Evolutionary conservation across 2,888 invertebrate species (phyloP).

Genomic region (Leptopterna dolabrata): DNA sequence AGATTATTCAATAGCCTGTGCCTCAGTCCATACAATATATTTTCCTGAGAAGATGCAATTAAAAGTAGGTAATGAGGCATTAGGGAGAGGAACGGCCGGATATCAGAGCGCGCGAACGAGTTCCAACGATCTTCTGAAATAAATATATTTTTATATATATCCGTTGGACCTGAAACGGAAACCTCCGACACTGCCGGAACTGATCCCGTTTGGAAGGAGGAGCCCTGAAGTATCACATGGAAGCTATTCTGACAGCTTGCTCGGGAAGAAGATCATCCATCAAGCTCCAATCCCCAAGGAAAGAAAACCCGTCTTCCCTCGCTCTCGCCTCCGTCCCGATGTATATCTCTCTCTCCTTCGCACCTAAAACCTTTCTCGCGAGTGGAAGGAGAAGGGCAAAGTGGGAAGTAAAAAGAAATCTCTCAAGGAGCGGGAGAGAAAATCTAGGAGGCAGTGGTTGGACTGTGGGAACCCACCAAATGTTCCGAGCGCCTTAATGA

Average conservation of each 20-base stretch:
- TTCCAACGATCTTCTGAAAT: too few relatives aligned
- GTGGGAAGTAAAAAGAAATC: slow-evolving; percentile 42
- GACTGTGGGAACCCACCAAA: slow-evolving; percentile 50
- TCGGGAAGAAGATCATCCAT: slow-evolving; percentile 47
- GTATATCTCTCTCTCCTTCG: neutral
- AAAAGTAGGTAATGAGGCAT: too few relatives aligned
- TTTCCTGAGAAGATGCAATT: too few relatives aligned
- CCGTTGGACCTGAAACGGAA: neutral
- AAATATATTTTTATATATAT: neutral
- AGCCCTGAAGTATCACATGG: slow-evolving; percentile 47
- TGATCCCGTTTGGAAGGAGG: slow-evolving; percentile 6
- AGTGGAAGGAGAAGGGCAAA: neutral
- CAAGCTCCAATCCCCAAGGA: slow-evolving; percentile 53
- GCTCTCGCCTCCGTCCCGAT: neutral
- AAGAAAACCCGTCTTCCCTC: slow-evolving; percentile 22
- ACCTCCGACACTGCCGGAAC: slow-evolving; percentile 18
- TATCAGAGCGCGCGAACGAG: too few relatives aligned
- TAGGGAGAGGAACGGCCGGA: too few relatives aligned
- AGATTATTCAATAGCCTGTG: too few relatives aligned
- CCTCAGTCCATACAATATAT: too few relatives aligned
- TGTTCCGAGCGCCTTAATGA: slow-evolving; percentile 52
- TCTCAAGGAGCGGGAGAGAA: slow-evolving; percentile 37
- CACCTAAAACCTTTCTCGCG: neutral
- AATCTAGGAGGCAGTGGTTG: slow-evolving; percentile 48
- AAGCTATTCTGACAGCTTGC: slow-evolving; percentile 52